A percentile compares a stretch with the other conserved stretches of the same genome.
phyloP scores from a whole-genome alignment of 2,113 vertebrate species.

The Caretta caretta region DNA sequence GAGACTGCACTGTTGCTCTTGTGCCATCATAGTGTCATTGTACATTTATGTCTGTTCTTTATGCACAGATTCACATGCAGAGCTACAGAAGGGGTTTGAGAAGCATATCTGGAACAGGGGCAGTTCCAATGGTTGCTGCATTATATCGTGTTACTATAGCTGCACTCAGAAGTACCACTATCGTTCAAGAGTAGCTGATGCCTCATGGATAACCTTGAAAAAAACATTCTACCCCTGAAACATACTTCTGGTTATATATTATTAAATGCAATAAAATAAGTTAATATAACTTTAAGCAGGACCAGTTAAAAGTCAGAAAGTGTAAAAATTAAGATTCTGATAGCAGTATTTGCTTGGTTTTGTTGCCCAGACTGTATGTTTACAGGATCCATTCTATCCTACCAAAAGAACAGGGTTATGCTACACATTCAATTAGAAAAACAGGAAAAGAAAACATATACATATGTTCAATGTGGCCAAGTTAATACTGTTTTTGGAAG shows the following conservation, averaged over 20 bases:
- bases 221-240: not conserved
- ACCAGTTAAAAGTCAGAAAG: not conserved
- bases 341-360: not conserved
- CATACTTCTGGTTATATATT: not conserved
- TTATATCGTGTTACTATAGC: accelerated
- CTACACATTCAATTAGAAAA: not conserved
- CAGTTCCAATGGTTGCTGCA: not conserved
- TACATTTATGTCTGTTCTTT: not conserved
- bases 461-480: not conserved
- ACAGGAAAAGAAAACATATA: not conserved
- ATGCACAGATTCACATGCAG: not conserved
- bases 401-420: not conserved
- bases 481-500: not conserved
- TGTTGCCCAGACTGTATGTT: not conserved
- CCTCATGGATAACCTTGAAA: accelerated
- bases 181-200: not conserved
- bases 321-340: not conserved
- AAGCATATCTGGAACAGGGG: not conserved
- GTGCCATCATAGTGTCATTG: not conserved
- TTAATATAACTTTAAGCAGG: not conserved
- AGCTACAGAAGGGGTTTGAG: not conserved
- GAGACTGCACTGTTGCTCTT: not conserved
- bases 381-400: not conserved
- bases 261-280: not conserved
- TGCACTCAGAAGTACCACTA: accelerated